Evolutionary conservation across 2,888 invertebrate species (phyloP), one percentile per base, ranked within the genome.

Genomic region (Camponotus fellah): DNA sequence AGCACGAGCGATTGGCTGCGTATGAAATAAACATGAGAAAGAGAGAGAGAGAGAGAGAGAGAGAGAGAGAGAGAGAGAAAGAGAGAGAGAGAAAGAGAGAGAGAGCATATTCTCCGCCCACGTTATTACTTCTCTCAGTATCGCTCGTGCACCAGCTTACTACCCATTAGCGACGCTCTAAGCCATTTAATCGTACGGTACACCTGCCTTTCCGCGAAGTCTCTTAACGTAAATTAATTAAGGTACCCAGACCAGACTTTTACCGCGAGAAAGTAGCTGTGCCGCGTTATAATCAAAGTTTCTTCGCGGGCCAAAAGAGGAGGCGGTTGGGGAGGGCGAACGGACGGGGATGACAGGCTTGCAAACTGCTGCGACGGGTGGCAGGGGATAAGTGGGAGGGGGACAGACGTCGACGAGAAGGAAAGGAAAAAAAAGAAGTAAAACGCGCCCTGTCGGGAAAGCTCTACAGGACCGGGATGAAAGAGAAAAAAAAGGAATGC

Each of bases 191-290:
- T 86, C 86, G 86, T 64, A 75, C 72, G 66, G 84, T 84, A 82
- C 85, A 81, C 76, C 64, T 80, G 83, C 83, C 87, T 75, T 81
- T 83, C 83, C 65, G 72, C 80, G 72, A 66, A 64, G 80, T 87
- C 82, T 82, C 85, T 79, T 71, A 76, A 69, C 82, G 83, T 86
- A 88, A 90, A 89, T 91, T 90, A 91, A 90, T 91, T 87, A 87
- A 88, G 85, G 84, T 83, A 82, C 79, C 82, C 72, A 49, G 62
- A 62, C 53, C 40, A 65, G 83, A 85, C 85, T 88, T 85, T 84
- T 82, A 84, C 83, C 66, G 60, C 37, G 53, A 32, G 64, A 65
- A 80, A 82, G 82, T 84, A 80, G 72, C 75, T 58, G n/a, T 53
- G 46, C 72, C 49, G 66, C 66, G 83, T 86, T 86, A 88, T 90